A percentile compares a stretch with the other conserved stretches of the same genome.
Conservation (phyloP, 1,140 invertebrate genomes). For the Stratiolaelaps scimitus region DNA sequence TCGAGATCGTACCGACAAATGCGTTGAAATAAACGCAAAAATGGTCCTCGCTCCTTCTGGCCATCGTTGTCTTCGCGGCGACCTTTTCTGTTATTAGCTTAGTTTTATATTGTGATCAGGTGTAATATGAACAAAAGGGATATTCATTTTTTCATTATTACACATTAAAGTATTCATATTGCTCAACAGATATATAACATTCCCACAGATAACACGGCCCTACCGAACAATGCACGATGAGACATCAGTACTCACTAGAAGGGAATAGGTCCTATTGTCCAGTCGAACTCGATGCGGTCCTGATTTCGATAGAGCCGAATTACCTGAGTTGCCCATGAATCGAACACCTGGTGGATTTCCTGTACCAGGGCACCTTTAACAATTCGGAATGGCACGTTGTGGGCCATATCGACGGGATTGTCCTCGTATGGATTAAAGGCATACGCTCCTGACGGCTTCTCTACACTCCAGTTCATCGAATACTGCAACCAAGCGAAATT, state of each 20-base stretch:
- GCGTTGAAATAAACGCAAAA: too few species aligned
- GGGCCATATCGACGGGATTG: constrained; percentile 31
- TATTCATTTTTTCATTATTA: too few species aligned
- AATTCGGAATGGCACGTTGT: constrained; percentile 34
- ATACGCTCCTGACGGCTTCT: constrained; percentile 38
- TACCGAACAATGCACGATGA: too few species aligned
- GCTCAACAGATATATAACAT: not conserved
- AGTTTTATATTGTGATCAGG: too few species aligned
- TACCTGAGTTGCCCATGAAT: constrained; percentile 44
- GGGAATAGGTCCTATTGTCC: constrained; percentile 85
- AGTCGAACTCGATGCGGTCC: constrained; percentile 66
- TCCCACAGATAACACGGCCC: constrained; percentile 28
- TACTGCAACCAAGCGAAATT: not conserved
- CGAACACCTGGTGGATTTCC: constrained; percentile 46
- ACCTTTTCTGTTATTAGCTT: too few species aligned
- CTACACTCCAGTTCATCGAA: constrained; percentile 27
- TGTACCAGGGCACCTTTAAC: constrained; percentile 44
- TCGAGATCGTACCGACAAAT: too few species aligned
- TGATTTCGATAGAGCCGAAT: constrained; percentile 44
- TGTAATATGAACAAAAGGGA: too few species aligned
- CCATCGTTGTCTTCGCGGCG: too few species aligned
- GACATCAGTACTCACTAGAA: constrained; percentile 53
- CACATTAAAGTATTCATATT: not conserved
- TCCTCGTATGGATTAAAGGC: constrained; percentile 36
- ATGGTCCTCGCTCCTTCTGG: too few species aligned